A percentile compares a stretch with the other conserved stretches of the same genome.
Evolutionary conservation across 2,797 vertebrate species (phyloP).

Genomic region (Mus spretus): DNA sequence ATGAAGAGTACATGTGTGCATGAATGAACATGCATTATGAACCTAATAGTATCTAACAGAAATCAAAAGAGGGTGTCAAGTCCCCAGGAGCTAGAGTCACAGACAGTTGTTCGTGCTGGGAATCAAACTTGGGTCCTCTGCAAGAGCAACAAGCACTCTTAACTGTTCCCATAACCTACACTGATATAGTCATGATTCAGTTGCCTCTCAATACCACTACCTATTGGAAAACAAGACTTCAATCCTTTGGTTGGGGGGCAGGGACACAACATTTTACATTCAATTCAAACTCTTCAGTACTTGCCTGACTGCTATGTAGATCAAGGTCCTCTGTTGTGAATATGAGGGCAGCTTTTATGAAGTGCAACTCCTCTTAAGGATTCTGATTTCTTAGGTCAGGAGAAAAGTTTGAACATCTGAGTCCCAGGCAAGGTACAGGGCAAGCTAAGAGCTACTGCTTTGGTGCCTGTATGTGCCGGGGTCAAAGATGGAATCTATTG

Average conservation of each 20-base stretch:
- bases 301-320: not conserved
- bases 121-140: not conserved
- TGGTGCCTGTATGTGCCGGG: fast-evolving
- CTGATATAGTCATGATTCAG: not conserved
- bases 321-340: not conserved
- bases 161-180: not conserved
- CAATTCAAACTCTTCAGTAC: not conserved
- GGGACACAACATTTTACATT: not conserved
- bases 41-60: not conserved
- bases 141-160: not conserved
- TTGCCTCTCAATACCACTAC: not conserved
- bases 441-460: not conserved
- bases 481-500: not conserved
- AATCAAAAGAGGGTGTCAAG: not conserved
- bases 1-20: fast-evolving
- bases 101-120: not conserved
- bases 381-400: not conserved
- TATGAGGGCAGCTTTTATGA: not conserved
- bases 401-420: not conserved
- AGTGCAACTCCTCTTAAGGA: not conserved
- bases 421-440: not conserved
- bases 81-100: not conserved
- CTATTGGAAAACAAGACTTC: not conserved
- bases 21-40: not conserved
- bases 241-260: not conserved